Conservation (phyloP, 2,888 invertebrate species). For the Tromatobia lineatoria region DNA sequence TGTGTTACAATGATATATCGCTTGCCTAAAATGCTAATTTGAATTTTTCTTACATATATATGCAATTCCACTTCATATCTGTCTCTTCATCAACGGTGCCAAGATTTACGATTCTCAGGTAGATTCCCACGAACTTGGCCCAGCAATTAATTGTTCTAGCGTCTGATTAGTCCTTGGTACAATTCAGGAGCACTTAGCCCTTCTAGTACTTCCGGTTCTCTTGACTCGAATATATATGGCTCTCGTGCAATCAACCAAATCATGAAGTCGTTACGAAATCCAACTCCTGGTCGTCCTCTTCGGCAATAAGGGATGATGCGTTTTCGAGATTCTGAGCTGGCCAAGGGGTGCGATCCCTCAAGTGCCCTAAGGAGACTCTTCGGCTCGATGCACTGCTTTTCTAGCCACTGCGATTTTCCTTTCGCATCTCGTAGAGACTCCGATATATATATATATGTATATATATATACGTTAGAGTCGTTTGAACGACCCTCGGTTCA, state of each 20-base stretch:
- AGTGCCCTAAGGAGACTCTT: constrained; percentile 82
- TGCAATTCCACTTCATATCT: not conserved
- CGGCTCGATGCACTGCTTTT: constrained; percentile 48
- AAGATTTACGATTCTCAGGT: constrained; percentile 46
- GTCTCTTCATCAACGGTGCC: constrained; percentile 1
- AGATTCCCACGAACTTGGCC: constrained; percentile 37
- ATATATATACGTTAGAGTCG: not conserved
- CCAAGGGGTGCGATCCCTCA: constrained; percentile 79
- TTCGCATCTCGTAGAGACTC: not conserved
- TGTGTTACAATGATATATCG: no score
- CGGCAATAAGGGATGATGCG: constrained; percentile 58
- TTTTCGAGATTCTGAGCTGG: constrained; percentile 55
- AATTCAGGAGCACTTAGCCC: constrained; percentile 34
- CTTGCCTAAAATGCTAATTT: no score
- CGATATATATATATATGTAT: no score
- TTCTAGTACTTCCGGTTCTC: constrained; percentile 58
- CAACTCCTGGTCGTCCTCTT: constrained; percentile 61
- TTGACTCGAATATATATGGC: constrained; percentile 65
- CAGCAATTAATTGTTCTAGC: constrained; percentile 28
- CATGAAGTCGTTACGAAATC: constrained; percentile 81
- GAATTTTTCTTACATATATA: not conserved
- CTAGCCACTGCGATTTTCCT: constrained; percentile 21
- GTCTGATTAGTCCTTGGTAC: constrained; percentile 59
- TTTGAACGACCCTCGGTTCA: constrained; percentile 28
- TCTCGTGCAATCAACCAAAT: constrained; percentile 81